Evolutionary conservation across 2,888 invertebrate genomes (phyloP).

Genomic region (Auanema freiburgensis): DNA sequence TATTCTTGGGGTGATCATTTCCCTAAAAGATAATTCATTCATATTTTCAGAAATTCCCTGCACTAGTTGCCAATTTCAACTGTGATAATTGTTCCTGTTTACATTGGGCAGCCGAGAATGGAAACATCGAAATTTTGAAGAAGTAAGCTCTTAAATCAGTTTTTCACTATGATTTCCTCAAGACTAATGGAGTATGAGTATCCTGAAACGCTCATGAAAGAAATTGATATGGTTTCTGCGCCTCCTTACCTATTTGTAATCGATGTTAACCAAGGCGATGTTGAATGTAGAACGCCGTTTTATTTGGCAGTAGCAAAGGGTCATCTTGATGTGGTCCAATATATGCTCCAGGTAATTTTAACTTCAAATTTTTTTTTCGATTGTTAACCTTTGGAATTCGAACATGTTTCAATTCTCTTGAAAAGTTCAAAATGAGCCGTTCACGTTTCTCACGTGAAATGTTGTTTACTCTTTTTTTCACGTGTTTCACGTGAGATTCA

Average conservation of each 20-base stretch:
- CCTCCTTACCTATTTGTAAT: slow-evolving; percentile 73
- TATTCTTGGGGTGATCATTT: slow-evolving; percentile 71
- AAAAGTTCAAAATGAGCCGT: too few species aligned
- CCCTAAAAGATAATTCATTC: not conserved
- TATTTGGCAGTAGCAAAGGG: slow-evolving; percentile 77
- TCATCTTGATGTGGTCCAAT: slow-evolving; percentile 46
- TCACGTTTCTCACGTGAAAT: too few species aligned
- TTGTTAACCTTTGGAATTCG: too few species aligned
- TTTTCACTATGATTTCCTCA: too few species aligned
- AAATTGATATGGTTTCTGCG: slow-evolving; percentile 65
- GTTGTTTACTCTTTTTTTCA: too few species aligned
- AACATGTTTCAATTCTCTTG: too few species aligned
- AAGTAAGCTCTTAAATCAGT: too few species aligned
- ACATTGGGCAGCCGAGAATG: slow-evolving; percentile 58
- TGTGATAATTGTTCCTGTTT: slow-evolving; percentile 53
- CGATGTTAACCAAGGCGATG: slow-evolving; percentile 77
- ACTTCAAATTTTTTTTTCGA: too few species aligned
- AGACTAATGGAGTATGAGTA: slow-evolving; percentile 20
- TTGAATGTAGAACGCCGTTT: slow-evolving; percentile 77
- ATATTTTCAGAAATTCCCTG: slow-evolving; percentile 39
- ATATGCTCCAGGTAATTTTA: slow-evolving; percentile 43
- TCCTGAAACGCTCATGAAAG: slow-evolving; percentile 69
- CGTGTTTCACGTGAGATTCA: too few species aligned
- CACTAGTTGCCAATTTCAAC: slow-evolving; percentile 42
- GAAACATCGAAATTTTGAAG: slow-evolving; percentile 46